Base-by-base conservation (phyloP, 2,888 invertebrate genomes). In the Sylvicola cinctus region DNA sequence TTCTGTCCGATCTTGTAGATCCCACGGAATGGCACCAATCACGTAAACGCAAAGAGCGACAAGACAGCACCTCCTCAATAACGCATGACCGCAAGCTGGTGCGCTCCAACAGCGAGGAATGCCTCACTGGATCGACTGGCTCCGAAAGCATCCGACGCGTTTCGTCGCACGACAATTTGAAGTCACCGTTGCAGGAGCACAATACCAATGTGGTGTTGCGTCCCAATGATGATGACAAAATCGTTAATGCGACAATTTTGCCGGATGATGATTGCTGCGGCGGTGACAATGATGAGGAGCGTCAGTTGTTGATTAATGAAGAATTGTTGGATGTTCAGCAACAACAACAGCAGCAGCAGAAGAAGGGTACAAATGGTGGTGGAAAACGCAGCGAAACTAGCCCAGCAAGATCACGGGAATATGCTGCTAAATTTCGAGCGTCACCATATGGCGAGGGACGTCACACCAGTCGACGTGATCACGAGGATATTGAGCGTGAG, bases 121-220 rank as follows among this genome's bases (percentile, higher is more conserved):
- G 68, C 38, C 54, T 60, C 33, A 58, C 61, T 29, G 36, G 38
- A 29, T 30, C 36, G 32, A 42, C 39, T 29, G 39, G 37, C 5
- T 20, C 20, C 4, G 51, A 52, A 35, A 45, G 45, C 4, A 69
- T 70, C 26, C 56, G 68, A 36, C 60, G 69, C 44, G 71, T 70
- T n/a, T 67, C 66, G 41, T 70, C 69, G 39, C 68, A 68, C 50
- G 71, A 70, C 49, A 68, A 70, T 49, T 68, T 70, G 44, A 60
- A 60, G 28, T 46, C 46, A 40, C 53, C 52, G 26, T 43, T 51
- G 20, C 53, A 52, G 37, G 50, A 54, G 40, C 50, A 50, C 34
- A 32, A 29, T 33, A 32, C 26, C 15, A 30, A 28, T 51, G 51
- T 36, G 42, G 44, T 14, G 17, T 14, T 13, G n/a, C 16, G 12